These are phyloP conservation scores for Bradypus variegatus DNA, from an alignment of 2,797 vertebrate genomes.

Conservation along the genomic window DNA sequence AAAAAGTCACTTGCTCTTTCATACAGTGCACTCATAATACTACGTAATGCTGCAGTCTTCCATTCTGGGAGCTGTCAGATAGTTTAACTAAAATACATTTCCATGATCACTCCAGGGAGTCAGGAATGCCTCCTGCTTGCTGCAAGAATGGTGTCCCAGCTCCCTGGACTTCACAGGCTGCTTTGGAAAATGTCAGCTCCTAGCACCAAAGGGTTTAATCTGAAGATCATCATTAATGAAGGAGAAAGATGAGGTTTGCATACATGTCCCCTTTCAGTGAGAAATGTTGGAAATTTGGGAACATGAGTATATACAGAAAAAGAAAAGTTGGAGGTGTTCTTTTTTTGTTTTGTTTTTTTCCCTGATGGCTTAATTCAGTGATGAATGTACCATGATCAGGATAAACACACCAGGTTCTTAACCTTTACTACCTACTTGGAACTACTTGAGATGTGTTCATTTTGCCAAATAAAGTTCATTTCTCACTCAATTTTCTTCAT, in stretches of 20 bases:
- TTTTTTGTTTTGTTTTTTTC: conserved; percentile 46
- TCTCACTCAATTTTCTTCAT: conserved; percentile 55
- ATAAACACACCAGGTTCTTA: conserved; percentile 36
- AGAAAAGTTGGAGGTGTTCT: conserved; percentile 59
- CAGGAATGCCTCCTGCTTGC: neutral
- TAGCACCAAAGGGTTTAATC: conserved; percentile 77
- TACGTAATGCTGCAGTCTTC: conserved; percentile 61
- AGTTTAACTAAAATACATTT: conserved; percentile 48
- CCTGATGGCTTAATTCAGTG: conserved; percentile 63
- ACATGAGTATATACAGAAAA: conserved; percentile 56
- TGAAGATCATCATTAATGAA: conserved; percentile 74
- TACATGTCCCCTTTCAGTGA: conserved; percentile 64
- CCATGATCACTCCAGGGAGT: conserved; percentile 62
- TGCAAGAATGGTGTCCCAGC: conserved; percentile 27
- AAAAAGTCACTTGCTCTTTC: conserved; percentile 64
- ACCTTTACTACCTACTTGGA: conserved; percentile 20
- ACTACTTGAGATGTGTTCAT: conserved; percentile 45
- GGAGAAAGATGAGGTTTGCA: conserved; percentile 72
- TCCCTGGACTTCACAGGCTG: conserved; percentile 50
- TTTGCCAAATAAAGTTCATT: conserved; percentile 64
- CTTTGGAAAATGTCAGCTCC: conserved; percentile 68
- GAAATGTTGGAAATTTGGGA: conserved; percentile 61
- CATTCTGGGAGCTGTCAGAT: conserved; percentile 63
- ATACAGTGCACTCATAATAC: conserved; percentile 38
- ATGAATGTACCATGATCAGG: conserved; percentile 65